These are phyloP conservation scores for Mechanitis mazaeus DNA, from an alignment of 2,888 invertebrate genomes.

Conservation along the genomic window DNA sequence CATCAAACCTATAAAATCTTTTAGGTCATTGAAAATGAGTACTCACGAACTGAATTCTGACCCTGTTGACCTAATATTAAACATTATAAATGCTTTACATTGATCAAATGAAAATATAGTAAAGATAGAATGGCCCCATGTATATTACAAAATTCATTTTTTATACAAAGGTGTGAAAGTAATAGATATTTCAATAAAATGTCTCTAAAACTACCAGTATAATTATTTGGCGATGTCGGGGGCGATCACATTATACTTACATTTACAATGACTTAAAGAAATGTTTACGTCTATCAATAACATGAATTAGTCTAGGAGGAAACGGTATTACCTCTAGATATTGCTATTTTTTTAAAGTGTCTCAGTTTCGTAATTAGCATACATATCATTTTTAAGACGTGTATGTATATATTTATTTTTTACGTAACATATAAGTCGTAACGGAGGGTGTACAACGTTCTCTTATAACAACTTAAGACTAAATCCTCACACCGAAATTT, in stretches of 20 bases:
- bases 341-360: too few relatives aligned
- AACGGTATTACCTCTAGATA: too few relatives aligned
- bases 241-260: slow-evolving; percentile 24
- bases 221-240: slow-evolving; percentile 37
- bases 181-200: slow-evolving; percentile 26
- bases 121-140: slow-evolving; percentile 31
- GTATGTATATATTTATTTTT: too few relatives aligned
- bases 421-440: too few relatives aligned
- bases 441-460: too few relatives aligned
- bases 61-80: slow-evolving; percentile 59
- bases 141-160: slow-evolving; percentile 19
- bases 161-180: slow-evolving; percentile 16
- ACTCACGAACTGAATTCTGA: slow-evolving; percentile 44
- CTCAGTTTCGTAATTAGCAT: too few relatives aligned
- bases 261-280: slow-evolving; percentile 1
- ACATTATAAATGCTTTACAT: slow-evolving; percentile 32
- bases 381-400: too few relatives aligned
- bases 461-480: too few relatives aligned
- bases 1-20: slow-evolving; percentile 10
- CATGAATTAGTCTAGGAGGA: not conserved
- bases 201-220: slow-evolving; percentile 34
- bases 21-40: slow-evolving; percentile 21
- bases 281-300: not conserved
- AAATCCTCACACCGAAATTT: too few relatives aligned
- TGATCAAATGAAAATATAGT: slow-evolving; percentile 21